Evolutionary conservation across 2,113 vertebrate species (phyloP).

Genomic region (Corythornis cristatus): DNA sequence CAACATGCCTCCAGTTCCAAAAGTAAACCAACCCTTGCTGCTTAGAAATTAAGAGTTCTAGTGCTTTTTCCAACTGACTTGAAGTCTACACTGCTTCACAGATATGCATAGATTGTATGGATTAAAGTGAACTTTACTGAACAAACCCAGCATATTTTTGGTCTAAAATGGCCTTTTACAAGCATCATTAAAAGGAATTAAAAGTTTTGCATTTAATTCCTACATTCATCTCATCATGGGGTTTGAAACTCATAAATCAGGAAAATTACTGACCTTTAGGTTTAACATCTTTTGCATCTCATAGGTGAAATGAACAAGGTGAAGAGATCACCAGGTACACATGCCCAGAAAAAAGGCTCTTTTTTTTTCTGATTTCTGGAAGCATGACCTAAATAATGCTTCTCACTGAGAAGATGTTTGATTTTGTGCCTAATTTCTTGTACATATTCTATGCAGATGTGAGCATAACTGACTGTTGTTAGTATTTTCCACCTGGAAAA

Average conservation of each 20-base stretch:
- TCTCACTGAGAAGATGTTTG: not conserved
- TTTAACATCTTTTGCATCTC: not conserved
- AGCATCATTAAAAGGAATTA: not conserved
- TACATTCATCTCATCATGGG: not conserved
- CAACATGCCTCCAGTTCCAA: not conserved
- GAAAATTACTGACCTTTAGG: not conserved
- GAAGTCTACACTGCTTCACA: not conserved
- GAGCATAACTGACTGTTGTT: conserved; percentile 8
- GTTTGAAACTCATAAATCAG: not conserved
- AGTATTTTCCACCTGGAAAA: conserved; percentile 54
- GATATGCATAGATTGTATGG: not conserved
- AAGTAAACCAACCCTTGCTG: not conserved
- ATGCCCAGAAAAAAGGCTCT: not conserved
- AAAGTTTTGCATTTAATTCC: not conserved
- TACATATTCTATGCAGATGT: conserved; percentile 27
- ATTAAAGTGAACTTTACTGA: not conserved
- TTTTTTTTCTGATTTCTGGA: conserved; percentile 9
- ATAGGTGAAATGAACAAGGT: not conserved
- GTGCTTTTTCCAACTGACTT: not conserved
- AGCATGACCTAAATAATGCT: not conserved
- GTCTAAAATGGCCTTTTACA: not conserved
- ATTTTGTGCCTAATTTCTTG: conserved; percentile 18
- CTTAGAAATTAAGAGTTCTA: not conserved
- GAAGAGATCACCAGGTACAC: not conserved
- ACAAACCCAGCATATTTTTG: not conserved